These are phyloP conservation scores for Pseudopodoces humilis DNA, from an alignment of 2,113 vertebrate genomes.

Conservation along the genomic window DNA sequence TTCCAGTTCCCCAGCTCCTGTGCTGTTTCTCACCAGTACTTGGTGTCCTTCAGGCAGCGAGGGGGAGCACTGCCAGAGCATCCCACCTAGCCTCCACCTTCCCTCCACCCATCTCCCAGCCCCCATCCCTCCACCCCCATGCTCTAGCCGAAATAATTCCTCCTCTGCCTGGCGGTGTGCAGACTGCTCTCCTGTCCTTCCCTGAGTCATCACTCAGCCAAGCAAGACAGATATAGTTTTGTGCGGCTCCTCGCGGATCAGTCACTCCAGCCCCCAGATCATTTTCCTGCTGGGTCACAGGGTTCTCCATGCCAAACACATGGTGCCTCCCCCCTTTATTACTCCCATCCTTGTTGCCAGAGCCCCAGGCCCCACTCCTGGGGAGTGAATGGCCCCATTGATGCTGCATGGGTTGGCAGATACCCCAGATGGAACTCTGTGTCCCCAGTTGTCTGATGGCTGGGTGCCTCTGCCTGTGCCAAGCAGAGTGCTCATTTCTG, in stretches of 20 bases:
- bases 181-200: constrained; percentile 59
- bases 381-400: rapidly evolving
- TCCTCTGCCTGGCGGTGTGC: constrained; percentile 45
- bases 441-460: rapidly evolving
- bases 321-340: not conserved
- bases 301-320: rapidly evolving
- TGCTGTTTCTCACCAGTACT: not conserved
- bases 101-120: not conserved
- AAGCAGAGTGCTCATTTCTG: not conserved
- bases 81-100: constrained; percentile 19
- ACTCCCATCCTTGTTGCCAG: not conserved
- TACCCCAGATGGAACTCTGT: not conserved
- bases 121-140: not conserved
- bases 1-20: not conserved
- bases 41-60: not conserved
- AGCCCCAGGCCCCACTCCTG: rapidly evolving
- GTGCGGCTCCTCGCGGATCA: not conserved
- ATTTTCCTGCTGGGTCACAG: not conserved
- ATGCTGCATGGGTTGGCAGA: not conserved
- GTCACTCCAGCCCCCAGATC: not conserved
- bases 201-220: constrained; percentile 53
- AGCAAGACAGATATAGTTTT: constrained; percentile 20
- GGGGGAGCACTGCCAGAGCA: not conserved
- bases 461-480: not conserved
- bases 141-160: constrained; percentile 49